These are phyloP conservation scores for Gerris lacustris DNA, from an alignment of 2,888 invertebrate genomes.

Conservation along the genomic window DNA sequence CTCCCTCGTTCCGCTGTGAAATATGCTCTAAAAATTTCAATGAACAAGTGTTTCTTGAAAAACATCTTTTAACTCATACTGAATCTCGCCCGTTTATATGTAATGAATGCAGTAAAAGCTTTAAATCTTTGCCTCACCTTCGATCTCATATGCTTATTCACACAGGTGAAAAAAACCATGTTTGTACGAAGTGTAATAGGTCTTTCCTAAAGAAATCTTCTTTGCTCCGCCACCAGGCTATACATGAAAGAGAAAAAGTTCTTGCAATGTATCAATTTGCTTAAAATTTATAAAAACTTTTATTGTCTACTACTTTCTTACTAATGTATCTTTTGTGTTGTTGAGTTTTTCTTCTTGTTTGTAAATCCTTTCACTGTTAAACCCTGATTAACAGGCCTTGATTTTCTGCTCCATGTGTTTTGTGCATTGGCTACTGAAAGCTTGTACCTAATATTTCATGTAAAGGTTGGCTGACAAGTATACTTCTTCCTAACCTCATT, in stretches of 20 bases:
- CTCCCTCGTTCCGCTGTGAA: constrained; percentile 27
- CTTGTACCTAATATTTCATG: too few species aligned
- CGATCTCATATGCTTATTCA: constrained; percentile 30
- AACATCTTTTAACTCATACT: constrained; percentile 29
- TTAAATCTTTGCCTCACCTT: constrained; percentile 29
- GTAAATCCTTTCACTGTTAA: too few species aligned
- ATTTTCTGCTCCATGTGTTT: too few species aligned
- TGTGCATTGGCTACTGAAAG: too few species aligned
- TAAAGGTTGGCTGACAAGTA: too few species aligned
- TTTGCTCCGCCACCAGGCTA: constrained; percentile 27
- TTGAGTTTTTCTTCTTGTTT: too few species aligned
- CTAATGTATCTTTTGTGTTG: too few species aligned
- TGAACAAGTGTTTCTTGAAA: constrained; percentile 27
- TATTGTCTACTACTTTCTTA: too few species aligned
- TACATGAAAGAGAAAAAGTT: constrained; percentile 23
- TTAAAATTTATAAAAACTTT: too few species aligned
- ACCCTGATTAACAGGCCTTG: too few species aligned
- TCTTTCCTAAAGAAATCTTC: constrained; percentile 30
- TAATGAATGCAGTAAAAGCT: constrained; percentile 28
- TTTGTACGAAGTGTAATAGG: constrained; percentile 27
- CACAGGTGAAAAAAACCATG: constrained; percentile 27
- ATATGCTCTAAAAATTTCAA: constrained; percentile 31
- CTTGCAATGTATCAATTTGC: background rate
- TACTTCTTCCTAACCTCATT: too few species aligned
- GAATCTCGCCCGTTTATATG: constrained; percentile 29